Percentiles rank a stretch among this genome's conserved stretches.
Evolutionary conservation across 2,888 invertebrate species (phyloP).

Genomic region (Thymelicus acteon): DNA sequence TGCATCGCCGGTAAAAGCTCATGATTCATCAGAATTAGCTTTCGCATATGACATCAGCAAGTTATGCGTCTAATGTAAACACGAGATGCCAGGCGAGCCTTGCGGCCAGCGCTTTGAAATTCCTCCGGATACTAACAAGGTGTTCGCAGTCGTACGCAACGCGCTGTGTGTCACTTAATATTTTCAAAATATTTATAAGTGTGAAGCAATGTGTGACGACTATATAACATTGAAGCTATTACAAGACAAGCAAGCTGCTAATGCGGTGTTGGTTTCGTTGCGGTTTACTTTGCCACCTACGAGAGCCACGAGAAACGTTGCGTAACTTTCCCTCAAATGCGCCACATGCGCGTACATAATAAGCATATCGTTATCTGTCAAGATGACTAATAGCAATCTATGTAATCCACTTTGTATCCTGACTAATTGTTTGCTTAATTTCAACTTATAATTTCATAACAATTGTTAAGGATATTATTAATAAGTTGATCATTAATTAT

Average conservation of each 20-base stretch:
- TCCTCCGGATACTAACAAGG: conserved; percentile 18
- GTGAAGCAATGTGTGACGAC: conserved; percentile 49
- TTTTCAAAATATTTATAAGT: conserved; percentile 41
- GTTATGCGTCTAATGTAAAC: conserved; percentile 67
- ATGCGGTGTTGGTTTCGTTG: conserved; percentile 48
- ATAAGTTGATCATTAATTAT: too few species aligned
- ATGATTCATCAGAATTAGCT: conserved; percentile 80
- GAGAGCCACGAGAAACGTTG: conserved; percentile 48
- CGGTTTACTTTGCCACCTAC: conserved; percentile 47
- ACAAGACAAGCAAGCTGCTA: conserved; percentile 48
- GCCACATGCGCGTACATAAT: conserved; percentile 42
- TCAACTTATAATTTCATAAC: not conserved
- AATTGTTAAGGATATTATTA: not conserved
- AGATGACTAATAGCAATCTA: conserved; percentile 18
- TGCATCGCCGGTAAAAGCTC: conserved; percentile 79
- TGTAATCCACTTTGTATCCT: conserved; percentile 16
- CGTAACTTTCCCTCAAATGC: conserved; percentile 51
- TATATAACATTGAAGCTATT: conserved; percentile 53
- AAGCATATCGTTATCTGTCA: conserved; percentile 23
- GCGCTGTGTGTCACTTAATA: conserved; percentile 23
- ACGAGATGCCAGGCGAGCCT: conserved; percentile 47
- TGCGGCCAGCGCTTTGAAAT: conserved; percentile 41
- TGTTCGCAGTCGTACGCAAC: conserved; percentile 3
- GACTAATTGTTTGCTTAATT: not conserved
- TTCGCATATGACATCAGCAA: conserved; percentile 76